Evolutionary conservation across 92 coral and sea anemone genomes (phyloP).

Genomic region (Zoanthus gigantus): DNA sequence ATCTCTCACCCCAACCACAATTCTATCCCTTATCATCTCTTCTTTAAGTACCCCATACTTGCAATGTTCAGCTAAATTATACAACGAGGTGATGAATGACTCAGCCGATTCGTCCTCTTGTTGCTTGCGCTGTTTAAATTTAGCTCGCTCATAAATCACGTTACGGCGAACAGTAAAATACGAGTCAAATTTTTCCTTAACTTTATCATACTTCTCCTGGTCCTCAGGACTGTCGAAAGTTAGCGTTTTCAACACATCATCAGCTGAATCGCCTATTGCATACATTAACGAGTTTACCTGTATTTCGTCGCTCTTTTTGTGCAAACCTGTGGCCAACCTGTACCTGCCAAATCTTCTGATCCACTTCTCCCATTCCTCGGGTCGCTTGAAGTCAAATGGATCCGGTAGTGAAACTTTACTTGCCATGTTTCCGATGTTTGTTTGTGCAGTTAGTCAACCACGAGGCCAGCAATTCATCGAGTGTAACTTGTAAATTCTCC

Average conservation of each 20-base stretch:
- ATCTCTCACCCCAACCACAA: constrained; percentile 62
- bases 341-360: constrained; percentile 45
- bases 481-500: constrained; percentile 29
- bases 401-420: constrained; percentile 22
- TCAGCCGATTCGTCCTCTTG: constrained; percentile 56
- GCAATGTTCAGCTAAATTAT: constrained; percentile 63
- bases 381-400: constrained; percentile 21
- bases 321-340: constrained; percentile 35
- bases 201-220: constrained; percentile 39
- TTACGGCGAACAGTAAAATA: constrained; percentile 43
- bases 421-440: constrained; percentile 12
- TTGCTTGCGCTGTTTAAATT: constrained; percentile 59
- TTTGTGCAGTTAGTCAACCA: constrained; percentile 21
- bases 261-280: constrained; percentile 46
- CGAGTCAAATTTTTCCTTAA: constrained; percentile 53
- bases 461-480: constrained; percentile 1
- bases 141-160: constrained; percentile 57
- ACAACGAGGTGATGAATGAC: constrained; percentile 54
- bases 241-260: constrained; percentile 36
- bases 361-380: constrained; percentile 53
- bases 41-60: constrained; percentile 59
- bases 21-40: constrained; percentile 69
- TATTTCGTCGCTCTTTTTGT: constrained; percentile 40
- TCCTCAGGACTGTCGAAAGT: constrained; percentile 33
- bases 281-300: constrained; percentile 43